Evolutionary conservation across 2,888 invertebrate genomes (phyloP).

Genomic region (Euproctis similis): DNA sequence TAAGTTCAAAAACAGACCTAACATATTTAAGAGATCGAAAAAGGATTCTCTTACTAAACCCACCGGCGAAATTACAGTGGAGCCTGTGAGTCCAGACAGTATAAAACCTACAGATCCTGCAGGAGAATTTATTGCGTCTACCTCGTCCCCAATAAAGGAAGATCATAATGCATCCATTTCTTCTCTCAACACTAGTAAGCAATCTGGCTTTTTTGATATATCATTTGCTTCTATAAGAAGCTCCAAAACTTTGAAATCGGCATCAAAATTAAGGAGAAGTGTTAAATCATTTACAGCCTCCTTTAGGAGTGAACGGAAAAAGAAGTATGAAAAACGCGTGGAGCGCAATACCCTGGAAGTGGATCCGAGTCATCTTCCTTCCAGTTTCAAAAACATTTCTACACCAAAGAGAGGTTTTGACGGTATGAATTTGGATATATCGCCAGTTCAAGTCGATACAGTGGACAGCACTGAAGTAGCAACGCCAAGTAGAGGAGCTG

Average conservation of each 20-base stretch:
- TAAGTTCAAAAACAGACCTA: conserved; percentile 67
- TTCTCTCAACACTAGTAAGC: conserved; percentile 67
- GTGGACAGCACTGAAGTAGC: conserved; percentile 56
- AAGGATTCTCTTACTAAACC: conserved; percentile 59
- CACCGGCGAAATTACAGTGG: conserved; percentile 58
- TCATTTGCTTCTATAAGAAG: conserved; percentile 63
- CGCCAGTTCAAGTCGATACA: conserved; percentile 66
- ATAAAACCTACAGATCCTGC: conserved; percentile 64
- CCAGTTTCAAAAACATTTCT: conserved; percentile 49
- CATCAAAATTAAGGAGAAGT: conserved; percentile 64
- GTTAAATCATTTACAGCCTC: conserved; percentile 73
- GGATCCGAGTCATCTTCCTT: conserved; percentile 49
- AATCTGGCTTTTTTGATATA: conserved; percentile 69
- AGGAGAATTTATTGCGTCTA: conserved; percentile 60
- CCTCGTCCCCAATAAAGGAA: conserved; percentile 65
- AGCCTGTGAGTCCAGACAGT: conserved; percentile 57
- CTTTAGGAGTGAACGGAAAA: conserved; percentile 68
- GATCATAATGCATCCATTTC: conserved; percentile 65
- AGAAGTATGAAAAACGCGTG: conserved; percentile 64
- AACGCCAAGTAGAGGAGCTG: conserved; percentile 38
- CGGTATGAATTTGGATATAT: conserved; percentile 59
- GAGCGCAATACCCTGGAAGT: conserved; percentile 63
- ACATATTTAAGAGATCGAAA: conserved; percentile 64
- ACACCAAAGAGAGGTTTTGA: conserved; percentile 55
- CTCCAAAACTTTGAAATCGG: conserved; percentile 65